Percentiles rank a stretch among this genome's conserved stretches.
Conservation (phyloP, 2,888 invertebrate species). For the Seira ritae region DNA sequence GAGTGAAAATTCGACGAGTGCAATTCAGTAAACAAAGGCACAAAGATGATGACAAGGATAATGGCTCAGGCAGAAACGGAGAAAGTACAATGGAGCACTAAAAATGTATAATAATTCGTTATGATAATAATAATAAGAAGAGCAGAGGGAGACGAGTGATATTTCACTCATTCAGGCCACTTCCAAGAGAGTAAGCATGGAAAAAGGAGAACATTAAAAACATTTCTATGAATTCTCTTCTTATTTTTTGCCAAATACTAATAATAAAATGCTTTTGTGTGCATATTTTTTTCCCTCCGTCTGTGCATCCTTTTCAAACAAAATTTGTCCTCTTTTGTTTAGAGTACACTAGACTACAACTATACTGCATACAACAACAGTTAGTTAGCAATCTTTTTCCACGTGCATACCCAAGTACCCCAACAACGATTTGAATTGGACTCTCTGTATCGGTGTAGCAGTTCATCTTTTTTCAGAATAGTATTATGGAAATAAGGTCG, state of each 20-base stretch:
- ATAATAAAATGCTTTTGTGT: neutral
- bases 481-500: neutral
- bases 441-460: neutral
- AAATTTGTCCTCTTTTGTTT: neutral
- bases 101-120: neutral
- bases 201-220: neutral
- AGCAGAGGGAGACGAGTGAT: neutral
- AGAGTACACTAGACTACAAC: neutral
- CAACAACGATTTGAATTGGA: neutral
- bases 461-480: neutral
- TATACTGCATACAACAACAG: too few species aligned
- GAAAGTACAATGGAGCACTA: too few species aligned
- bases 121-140: neutral
- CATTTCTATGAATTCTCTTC: neutral
- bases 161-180: neutral
- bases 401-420: neutral
- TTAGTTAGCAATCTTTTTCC: too few species aligned
- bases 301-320: slow-evolving; percentile 5
- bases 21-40: neutral
- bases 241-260: neutral
- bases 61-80: too few species aligned
- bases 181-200: slow-evolving; percentile 5
- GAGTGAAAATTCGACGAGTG: too few species aligned
- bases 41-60: neutral
- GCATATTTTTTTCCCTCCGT: neutral